Percentiles rank a stretch among this genome's conserved stretches.
These are phyloP conservation scores for Baronia brevicornis DNA, from an alignment of 2,888 invertebrate genomes.

Conservation along the genomic window DNA sequence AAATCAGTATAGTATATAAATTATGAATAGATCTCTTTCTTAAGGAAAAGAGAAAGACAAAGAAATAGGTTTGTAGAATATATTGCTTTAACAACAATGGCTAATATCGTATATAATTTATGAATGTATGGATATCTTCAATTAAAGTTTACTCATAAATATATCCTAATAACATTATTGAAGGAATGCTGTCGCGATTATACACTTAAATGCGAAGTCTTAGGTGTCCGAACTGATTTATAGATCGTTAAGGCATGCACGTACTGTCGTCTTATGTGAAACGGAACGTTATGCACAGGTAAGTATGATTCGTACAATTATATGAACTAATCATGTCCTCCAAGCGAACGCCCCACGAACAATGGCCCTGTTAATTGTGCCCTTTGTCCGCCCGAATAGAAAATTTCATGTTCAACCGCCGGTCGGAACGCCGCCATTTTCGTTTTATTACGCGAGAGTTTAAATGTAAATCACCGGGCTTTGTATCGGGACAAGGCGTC, in stretches of 20 bases:
- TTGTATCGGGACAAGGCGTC: slow-evolving; percentile 46
- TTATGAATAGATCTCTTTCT: no score
- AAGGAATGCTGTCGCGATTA: not conserved
- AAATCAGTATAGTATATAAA: no score
- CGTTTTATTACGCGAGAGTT: slow-evolving; percentile 55
- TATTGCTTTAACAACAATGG: no score
- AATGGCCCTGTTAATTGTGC: slow-evolving; percentile 64
- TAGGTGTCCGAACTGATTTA: slow-evolving; percentile 15
- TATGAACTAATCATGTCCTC: slow-evolving; percentile 60
- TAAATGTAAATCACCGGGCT: slow-evolving; percentile 63
- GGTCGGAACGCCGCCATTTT: slow-evolving; percentile 50
- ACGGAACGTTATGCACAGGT: slow-evolving; percentile 27
- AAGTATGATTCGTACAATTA: slow-evolving; percentile 57
- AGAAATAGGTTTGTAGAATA: no score
- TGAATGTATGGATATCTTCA: no score
- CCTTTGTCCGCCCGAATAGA: slow-evolving; percentile 69
- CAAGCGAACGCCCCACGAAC: slow-evolving; percentile 45
- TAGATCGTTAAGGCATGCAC: slow-evolving; percentile 15
- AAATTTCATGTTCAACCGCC: slow-evolving; percentile 64
- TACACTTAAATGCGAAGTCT: not conserved
- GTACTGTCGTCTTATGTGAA: slow-evolving; percentile 8
- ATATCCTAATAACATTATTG: no score
- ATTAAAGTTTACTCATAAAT: no score
- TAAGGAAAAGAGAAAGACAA: no score
- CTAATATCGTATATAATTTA: no score